Base-by-base conservation (phyloP, 2,888 invertebrate genomes). In the Sphaerophoria rueppellii region DNA sequence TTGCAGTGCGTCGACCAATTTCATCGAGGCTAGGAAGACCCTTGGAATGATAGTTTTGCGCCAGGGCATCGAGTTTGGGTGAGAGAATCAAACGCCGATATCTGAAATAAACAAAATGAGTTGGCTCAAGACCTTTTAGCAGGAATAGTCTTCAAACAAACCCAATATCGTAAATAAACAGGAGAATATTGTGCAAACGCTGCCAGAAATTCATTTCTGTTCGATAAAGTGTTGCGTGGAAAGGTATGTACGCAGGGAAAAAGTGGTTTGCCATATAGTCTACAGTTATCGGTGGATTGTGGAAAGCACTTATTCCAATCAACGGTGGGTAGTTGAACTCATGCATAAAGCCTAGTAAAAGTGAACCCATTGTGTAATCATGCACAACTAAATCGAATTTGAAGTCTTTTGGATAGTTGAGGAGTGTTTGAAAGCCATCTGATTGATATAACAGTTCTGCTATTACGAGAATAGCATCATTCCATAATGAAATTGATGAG, bases 261-360 rank as follows among this genome's bases (percentile, higher is more conserved):
- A 88, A 87, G 57, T 88, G 88, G 16, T 88, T 87, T 0, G 88
- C 88, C 80, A 88, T 87, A 12, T 87, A 54, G 55, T 88, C 86
- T 0, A 87, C 48, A 0, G 87, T 87, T 16, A 55, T 58, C 5
- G 88, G 86, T 24, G 88, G 82, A 72, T 88, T 88, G 60, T 75
- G 85, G 37, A 87, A 89, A 6, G 88, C 87, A 4, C 87, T 85
- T 0, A 89, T 72, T 12, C 89, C 89, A 37, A 90, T 79, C 16
- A 91, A 72, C 11, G 91, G 89, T 40, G 90, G 89, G 86, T 89
- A 87, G 0, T 87, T 87, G 76, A 90, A 91, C 70, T 88, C 89
- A 40, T 90, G 88, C 0, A 89, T 80, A 67, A 91, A 88, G 0
- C 89, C 89, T 11, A 91, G 55, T 24, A 91, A 70, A 87, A 89